Base-by-base conservation (phyloP, 2,113 vertebrate species). In the Callionymus lyra region DNA sequence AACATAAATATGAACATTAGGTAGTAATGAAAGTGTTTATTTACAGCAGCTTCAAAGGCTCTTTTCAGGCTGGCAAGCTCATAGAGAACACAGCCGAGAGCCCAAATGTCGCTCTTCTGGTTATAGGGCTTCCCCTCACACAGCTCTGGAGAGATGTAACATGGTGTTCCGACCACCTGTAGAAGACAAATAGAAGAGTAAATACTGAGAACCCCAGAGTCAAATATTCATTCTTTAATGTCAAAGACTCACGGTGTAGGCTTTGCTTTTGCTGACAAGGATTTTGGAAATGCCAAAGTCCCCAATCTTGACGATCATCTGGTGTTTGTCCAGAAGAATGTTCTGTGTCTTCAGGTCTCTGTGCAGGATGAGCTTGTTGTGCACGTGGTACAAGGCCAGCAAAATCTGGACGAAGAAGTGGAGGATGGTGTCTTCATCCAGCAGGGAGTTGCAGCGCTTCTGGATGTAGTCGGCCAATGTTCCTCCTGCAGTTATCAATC, bases 211-310 rank as follows among this genome's bases (percentile, higher is more conserved):
- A 34, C 5, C n/a, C n/a, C n/a, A n/a, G n/a, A 10, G 3, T 1
- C 15, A n/a, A 6, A 18, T 10, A 2, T 18, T 17, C 6, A 21
- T 16, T 11, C 37, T 37, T 35, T 5, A 27, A 5, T n/a, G 1
- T 12, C 40, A 5, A 37, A 9, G 6, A 50, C 87, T 74, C 68
- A 93, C 94, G 0, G 95, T 97, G 73, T 97, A 98, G 12, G 95
- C 95, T 80, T 99, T 99, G 75, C 95, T 98, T 73, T 99, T 99
- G 89, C 94, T 99, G 77, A 95, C 94, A 13, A 99, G 84, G 63
- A 99, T 99, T 82, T 98, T 99, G 52, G 95, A 98, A 74, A 99
- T 99, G 50, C 95, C 95, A 2, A 99, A 99, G 73, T 99, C 94
- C 0, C 95, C 94, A 0, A 98, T 92, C 85, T 99, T 99, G 63